These are phyloP conservation scores for Diorhabda sublineata DNA, from an alignment of 1,140 invertebrate species.

Conservation along the genomic window DNA sequence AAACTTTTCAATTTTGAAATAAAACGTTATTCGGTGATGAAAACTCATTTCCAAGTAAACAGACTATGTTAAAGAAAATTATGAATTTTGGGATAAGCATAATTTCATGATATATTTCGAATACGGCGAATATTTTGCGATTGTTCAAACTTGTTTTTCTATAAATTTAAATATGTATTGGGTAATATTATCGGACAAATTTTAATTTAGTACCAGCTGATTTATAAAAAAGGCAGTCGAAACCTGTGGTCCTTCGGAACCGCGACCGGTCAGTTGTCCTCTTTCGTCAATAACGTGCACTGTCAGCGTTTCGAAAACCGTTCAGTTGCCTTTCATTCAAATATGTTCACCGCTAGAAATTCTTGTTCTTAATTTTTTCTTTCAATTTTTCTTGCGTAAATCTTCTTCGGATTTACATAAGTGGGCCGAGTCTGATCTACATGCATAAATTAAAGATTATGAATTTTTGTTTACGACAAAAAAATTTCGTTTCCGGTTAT, in stretches of 20 bases:
- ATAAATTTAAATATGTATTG: no score
- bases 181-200: background rate
- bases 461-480: background rate
- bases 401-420: background rate
- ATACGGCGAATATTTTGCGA: no score
- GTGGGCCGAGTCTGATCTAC: background rate
- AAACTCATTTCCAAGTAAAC: no score
- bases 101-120: no score
- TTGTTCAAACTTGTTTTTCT: no score
- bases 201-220: background rate
- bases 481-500: background rate
- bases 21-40: no score
- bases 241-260: background rate
- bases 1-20: no score
- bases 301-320: constrained; percentile 1
- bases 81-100: no score
- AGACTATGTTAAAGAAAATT: no score
- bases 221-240: background rate
- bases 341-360: background rate
- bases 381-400: background rate
- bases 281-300: background rate
- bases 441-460: constrained; percentile 1
- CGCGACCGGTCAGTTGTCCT: background rate
- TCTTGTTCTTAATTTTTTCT: background rate
- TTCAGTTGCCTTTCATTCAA: background rate